A percentile compares a stretch with the other conserved stretches of the same genome.
Evolutionary conservation across 2,113 vertebrate species (phyloP).

Genomic region (Psilopsiagon aymara): DNA sequence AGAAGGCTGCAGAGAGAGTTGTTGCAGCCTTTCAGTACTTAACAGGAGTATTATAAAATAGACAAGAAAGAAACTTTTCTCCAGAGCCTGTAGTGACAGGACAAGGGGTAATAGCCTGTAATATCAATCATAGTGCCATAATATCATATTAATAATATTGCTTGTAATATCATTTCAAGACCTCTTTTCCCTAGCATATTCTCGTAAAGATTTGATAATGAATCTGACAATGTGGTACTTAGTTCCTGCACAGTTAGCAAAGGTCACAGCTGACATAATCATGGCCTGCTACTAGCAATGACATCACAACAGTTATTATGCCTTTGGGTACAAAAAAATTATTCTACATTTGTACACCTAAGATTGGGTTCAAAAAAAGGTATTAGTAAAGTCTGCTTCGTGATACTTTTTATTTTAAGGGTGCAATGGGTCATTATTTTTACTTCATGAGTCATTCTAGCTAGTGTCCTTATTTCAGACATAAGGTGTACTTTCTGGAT

Average conservation of each 20-base stretch:
- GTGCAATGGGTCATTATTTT: neutral
- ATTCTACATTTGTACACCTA: neutral
- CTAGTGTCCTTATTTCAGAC: neutral
- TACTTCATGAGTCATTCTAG: neutral
- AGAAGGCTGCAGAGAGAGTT: neutral
- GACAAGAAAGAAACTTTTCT: neutral
- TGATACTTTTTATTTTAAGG: neutral
- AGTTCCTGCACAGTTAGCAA: neutral
- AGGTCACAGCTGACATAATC: neutral
- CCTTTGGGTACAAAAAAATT: neutral
- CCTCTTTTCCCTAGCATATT: neutral
- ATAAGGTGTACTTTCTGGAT: rapidly evolving
- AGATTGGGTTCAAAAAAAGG: rapidly evolving
- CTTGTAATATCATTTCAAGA: neutral
- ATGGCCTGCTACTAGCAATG: neutral
- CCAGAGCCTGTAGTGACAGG: neutral
- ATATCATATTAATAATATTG: neutral
- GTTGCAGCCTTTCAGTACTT: neutral
- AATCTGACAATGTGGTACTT: rapidly evolving
- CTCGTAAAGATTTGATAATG: neutral
- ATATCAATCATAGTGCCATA: neutral
- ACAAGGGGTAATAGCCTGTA: neutral
- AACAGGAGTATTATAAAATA: neutral
- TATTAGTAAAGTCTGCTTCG: neutral
- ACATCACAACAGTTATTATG: neutral